phyloP scores from a whole-genome alignment of 2,113 vertebrate genomes.

The Strix aluco region DNA sequence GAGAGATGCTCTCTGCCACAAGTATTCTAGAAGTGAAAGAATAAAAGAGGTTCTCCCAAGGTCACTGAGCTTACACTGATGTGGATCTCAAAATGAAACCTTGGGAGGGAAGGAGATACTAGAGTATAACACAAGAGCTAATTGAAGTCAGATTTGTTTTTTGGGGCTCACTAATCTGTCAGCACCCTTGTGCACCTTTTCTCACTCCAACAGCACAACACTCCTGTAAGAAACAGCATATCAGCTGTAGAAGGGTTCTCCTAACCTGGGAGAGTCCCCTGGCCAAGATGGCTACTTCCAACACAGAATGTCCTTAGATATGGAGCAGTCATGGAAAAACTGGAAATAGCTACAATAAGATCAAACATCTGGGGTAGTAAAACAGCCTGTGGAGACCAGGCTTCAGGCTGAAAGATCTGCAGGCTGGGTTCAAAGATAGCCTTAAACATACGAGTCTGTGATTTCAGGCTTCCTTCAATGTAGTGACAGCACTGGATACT shows the following conservation, averaged over 20 bases:
- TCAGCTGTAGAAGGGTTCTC: neutral
- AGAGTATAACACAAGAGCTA: neutral
- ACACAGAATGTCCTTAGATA: neutral
- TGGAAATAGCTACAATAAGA: neutral
- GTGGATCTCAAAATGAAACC: neutral
- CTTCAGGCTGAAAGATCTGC: neutral
- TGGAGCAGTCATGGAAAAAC: neutral
- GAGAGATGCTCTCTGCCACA: neutral
- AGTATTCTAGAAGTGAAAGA: neutral
- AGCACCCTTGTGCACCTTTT: neutral
- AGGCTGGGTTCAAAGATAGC: neutral
- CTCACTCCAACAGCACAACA: neutral
- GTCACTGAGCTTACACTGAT: neutral
- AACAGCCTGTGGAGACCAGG: neutral
- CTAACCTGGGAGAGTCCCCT: neutral
- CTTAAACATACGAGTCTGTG: neutral
- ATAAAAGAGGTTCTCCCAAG: neutral
- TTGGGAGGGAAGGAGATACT: neutral
- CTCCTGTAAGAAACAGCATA: accelerated
- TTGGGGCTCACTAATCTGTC: neutral
- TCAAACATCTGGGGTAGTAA: neutral
- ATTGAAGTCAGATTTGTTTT: neutral
- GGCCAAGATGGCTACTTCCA: neutral
- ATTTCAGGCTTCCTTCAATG: neutral
- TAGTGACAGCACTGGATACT: neutral